phyloP scores from a whole-genome alignment of 2,113 vertebrate genomes.

The Scomber colias region DNA sequence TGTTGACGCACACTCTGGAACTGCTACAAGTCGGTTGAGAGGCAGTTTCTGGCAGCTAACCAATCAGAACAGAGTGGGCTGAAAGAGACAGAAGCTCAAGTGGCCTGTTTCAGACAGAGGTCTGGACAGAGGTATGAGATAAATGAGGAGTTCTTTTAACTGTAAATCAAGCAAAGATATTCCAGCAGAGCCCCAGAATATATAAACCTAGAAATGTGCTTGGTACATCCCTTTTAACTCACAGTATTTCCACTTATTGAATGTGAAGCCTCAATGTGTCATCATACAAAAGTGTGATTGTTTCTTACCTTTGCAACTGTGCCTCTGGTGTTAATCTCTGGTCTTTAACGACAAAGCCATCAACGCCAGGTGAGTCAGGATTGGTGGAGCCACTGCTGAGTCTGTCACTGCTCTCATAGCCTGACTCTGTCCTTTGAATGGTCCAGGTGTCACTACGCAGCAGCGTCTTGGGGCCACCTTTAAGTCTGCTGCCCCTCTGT shows the following conservation, averaged over 20 bases:
- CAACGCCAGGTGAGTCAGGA: conserved; percentile 89
- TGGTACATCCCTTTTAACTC: no score
- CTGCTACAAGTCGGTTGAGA: no score
- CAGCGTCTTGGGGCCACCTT: conserved; percentile 83
- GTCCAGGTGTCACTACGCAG: conserved; percentile 89
- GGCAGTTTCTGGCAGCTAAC: no score
- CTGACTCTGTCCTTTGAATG: conserved; percentile 95
- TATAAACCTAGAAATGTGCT: no score
- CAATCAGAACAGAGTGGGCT: no score
- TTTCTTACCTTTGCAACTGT: conserved; percentile 86
- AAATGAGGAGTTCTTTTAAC: no score
- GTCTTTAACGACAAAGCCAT: conserved; percentile 83
- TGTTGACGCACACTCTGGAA: no score
- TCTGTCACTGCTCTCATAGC: conserved; percentile 95
- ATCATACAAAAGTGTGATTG: neutral
- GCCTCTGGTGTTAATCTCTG: conserved; percentile 78
- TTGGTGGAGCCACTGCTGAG: conserved; percentile 93
- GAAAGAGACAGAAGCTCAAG: no score
- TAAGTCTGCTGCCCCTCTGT: conserved; percentile 70
- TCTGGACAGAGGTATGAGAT: no score
- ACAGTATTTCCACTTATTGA: neutral
- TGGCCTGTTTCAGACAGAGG: no score
- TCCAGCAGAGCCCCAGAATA: no score
- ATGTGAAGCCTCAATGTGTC: neutral
- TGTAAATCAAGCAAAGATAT: no score